Evolutionary conservation across 1,140 invertebrate species (phyloP).

Genomic region (Bombus ignitus): DNA sequence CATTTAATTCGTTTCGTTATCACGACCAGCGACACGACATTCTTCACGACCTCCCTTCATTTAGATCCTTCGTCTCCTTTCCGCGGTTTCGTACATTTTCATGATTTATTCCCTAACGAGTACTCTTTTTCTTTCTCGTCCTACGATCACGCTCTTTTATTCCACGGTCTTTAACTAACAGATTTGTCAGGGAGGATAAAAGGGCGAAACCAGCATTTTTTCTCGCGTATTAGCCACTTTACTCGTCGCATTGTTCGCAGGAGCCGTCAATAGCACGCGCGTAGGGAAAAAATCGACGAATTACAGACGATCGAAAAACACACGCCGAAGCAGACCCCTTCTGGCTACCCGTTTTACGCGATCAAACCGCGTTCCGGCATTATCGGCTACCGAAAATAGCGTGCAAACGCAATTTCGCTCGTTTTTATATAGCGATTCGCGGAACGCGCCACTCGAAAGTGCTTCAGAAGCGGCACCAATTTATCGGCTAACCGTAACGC

Average conservation of each 20-base stretch:
- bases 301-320: constrained; percentile 1
- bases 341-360: constrained; percentile 12
- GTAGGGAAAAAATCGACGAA: constrained; percentile 8
- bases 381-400: constrained; percentile 54
- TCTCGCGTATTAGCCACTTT: background rate
- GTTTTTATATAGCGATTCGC: constrained; percentile 34
- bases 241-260: constrained; percentile 15
- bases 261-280: constrained; percentile 16
- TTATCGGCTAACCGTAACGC: constrained; percentile 55
- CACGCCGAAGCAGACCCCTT: background rate
- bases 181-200: background rate
- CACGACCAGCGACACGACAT: background rate
- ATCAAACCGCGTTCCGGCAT: constrained; percentile 39
- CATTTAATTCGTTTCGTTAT: constrained; percentile 19
- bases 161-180: background rate
- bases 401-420: constrained; percentile 40
- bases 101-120: constrained; percentile 16
- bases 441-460: constrained; percentile 19
- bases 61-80: background rate
- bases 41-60: too few species aligned
- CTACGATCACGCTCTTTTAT: background rate
- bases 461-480: constrained; percentile 43
- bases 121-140: too few species aligned
- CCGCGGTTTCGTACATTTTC: background rate
- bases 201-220: background rate